Evolutionary conservation across 2,888 invertebrate genomes (phyloP).

Genomic region (Lasioglossum lativentre): DNA sequence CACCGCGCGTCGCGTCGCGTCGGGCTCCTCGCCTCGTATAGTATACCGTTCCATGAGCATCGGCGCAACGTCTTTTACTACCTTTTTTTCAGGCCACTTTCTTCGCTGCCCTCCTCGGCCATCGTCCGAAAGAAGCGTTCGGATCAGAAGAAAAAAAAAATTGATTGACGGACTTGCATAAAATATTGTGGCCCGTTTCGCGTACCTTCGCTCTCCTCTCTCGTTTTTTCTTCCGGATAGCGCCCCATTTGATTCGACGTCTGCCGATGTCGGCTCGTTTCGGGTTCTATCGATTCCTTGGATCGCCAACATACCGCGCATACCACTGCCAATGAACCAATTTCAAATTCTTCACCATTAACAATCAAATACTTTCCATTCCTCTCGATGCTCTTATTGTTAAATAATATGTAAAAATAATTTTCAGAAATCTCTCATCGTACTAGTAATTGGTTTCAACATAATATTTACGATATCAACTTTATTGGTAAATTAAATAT

Average conservation of each 20-base stretch:
- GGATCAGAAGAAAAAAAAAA: slow-evolving; percentile 28
- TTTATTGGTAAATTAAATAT: too few relatives aligned
- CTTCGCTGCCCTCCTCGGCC: not conserved
- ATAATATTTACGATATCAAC: too few relatives aligned
- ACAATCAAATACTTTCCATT: too few relatives aligned
- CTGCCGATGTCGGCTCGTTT: not conserved
- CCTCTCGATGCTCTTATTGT: too few relatives aligned
- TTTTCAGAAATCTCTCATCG: too few relatives aligned
- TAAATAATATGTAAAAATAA: too few relatives aligned
- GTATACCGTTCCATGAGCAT: not conserved
- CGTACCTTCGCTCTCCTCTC: not conserved
- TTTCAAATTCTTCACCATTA: too few relatives aligned
- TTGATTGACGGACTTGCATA: slow-evolving; percentile 43
- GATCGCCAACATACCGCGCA: not conserved
- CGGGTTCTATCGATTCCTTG: slow-evolving; percentile 17
- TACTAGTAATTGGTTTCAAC: too few relatives aligned
- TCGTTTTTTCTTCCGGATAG: slow-evolving; percentile 14
- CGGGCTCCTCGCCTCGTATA: slow-evolving; percentile 22
- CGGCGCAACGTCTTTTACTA: not conserved
- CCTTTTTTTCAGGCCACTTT: slow-evolving; percentile 31
- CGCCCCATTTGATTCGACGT: not conserved
- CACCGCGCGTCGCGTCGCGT: slow-evolving; percentile 16
- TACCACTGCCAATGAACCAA: too few relatives aligned
- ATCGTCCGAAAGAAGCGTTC: slow-evolving; percentile 28
- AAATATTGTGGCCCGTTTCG: slow-evolving; percentile 39